Evolutionary conservation across 2,113 vertebrate species (phyloP), one percentile per base, ranked within the genome.

Genomic region (Anser brachyrhynchus): DNA sequence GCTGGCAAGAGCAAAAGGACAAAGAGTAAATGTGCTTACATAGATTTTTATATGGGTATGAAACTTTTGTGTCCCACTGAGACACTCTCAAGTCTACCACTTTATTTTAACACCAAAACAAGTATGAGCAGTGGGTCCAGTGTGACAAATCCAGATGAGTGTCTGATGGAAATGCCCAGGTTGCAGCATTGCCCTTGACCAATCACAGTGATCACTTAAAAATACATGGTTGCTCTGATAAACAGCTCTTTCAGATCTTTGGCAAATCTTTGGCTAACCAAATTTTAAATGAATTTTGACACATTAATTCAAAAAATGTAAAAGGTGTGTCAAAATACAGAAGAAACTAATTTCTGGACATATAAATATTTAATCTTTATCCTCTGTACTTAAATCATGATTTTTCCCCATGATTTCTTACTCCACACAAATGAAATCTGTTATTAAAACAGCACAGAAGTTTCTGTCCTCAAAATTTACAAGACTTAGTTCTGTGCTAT

Each of bases 241-340:
- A 91, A 66, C 19, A 66, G n/a, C 25, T 92, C 83, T 54, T 91
- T 39, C 33, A 64, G 37, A 87, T 77, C 85, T 90, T 86, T 88
- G 79, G 93, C 66, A 95, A 89, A 86, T 94, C 75, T 51, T 73
- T 87, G 89, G 57, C 35, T 92, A 95, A 89, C 16, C 65, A 81
- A 89, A 87, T 81, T 67, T 23, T 72, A 81, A 71, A 84, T 33
- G 6, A 29, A 17, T 51, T 86, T 91, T 80, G 86, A 90, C 16
- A 67, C 43, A 74, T 57, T 11, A 77, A 80, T 6, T 81, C 51
- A 64, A 67, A 88, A 92, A 6, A 57, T 46, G 52, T 35, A 35
- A 71, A 81, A 86, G 33, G 33, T 13, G 81, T 76, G 55, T 76
- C 62, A 90, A 91, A 93, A 85, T 31, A 69, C 7, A 73, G 25